Base-by-base conservation (phyloP, 2,797 vertebrate species). In the Psittacula derbiana region DNA sequence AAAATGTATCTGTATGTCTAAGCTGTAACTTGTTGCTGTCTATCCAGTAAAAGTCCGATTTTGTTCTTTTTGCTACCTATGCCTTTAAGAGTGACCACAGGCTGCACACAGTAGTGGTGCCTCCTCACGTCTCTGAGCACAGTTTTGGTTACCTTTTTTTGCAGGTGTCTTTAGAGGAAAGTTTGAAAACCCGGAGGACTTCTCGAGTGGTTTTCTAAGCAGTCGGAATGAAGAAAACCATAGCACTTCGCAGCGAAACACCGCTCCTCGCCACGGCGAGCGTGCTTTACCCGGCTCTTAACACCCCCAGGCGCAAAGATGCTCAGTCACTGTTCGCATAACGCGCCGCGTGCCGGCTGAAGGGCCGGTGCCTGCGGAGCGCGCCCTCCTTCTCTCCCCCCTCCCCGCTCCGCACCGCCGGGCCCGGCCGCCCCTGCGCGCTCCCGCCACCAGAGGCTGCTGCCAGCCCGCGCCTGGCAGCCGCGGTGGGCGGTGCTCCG, bases 361-460 rank as follows among this genome's bases (percentile, higher is more conserved):
- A 28, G 40, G 6, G 40, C 61, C 14, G n/a, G 55, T 24, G n/a
- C 15, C 55, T 25, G n/a, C 55, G 7, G 55, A 58, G 15, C 15
- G 21, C 10, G n/a, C 14, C 14, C 23, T 8, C n/a, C 53, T 24
- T 11, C 21, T 57, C 21, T 33, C 6, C 31, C 14, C 10, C 4
- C 7, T 24, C n/a, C n/a, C 21, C 14, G 14, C 55, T 24, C n/a
- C 14, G 23, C n/a, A 8, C 25, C 16, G 16, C 75, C 20, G 27
- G n/a, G 15, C 27, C 47, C 16, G 4, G 27, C 41, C 19, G 21
- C 3, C 58, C 25, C 10, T 92, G 90, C 93, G 3, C 61, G 57
- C 86, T 36, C 47, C 83, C 30, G 25, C 96, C 95, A 84, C 86
- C 93, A 96, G 96, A 93, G 95, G 96, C 94, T 96, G 95, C 95